phyloP scores from a whole-genome alignment of 2,797 vertebrate species.

The Danio jaintianensis region DNA sequence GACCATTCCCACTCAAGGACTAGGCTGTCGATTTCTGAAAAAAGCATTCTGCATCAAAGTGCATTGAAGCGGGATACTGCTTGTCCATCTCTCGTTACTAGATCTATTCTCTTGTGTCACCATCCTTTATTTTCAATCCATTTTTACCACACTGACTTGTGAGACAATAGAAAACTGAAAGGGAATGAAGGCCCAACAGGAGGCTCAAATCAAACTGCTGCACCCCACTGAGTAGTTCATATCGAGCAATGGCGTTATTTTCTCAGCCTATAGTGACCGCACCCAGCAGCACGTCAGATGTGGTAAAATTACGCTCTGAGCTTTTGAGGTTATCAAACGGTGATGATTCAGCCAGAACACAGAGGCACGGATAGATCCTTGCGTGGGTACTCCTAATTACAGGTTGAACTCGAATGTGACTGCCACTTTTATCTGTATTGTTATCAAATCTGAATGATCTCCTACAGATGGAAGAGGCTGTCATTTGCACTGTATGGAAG shows the following conservation, averaged over 20 bases:
- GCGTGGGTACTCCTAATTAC: constrained; percentile 53
- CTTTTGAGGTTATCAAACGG: constrained; percentile 26
- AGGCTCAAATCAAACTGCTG: constrained; percentile 24
- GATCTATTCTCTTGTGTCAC: not conserved
- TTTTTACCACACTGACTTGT: not conserved
- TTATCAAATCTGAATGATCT: constrained; percentile 39
- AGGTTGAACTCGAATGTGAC: constrained; percentile 47
- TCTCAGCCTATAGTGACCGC: constrained; percentile 4
- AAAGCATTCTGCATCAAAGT: constrained; percentile 11
- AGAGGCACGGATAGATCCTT: not conserved
- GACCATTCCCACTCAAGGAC: constrained; percentile 22
- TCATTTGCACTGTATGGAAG: constrained; percentile 9
- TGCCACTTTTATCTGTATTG: constrained; percentile 50
- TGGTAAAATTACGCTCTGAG: constrained; percentile 17
- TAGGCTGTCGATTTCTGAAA: constrained; percentile 12
- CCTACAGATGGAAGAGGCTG: constrained; percentile 8
- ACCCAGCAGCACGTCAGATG: not conserved
- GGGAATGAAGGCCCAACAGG: not conserved
- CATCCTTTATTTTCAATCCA: constrained; percentile 14
- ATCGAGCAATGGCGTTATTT: constrained; percentile 35
- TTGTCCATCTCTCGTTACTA: constrained; percentile 13
- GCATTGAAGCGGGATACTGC: constrained; percentile 10
- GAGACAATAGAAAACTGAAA: constrained; percentile 20
- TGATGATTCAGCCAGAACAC: constrained; percentile 36
- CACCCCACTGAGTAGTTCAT: constrained; percentile 43